Conservation (phyloP, 2,113 vertebrate species). For the Ovis aries region DNA sequence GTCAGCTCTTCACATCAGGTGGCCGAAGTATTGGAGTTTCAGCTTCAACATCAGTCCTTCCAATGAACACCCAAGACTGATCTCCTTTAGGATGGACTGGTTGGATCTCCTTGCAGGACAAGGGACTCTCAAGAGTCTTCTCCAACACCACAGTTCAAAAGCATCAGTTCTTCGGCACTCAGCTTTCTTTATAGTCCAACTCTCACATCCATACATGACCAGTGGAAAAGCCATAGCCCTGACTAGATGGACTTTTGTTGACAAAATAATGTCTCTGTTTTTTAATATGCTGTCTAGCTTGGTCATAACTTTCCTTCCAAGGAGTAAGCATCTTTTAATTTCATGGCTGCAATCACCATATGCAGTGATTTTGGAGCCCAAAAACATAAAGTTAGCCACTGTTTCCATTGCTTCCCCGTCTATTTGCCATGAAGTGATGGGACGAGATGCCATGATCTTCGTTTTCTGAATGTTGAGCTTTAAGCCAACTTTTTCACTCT, state of each 20-base stretch:
- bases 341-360: not conserved
- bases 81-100: not conserved
- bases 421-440: not conserved
- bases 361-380: not conserved
- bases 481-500: not conserved
- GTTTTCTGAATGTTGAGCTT: not conserved
- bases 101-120: not conserved
- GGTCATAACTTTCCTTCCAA: not conserved
- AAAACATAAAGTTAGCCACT: not conserved
- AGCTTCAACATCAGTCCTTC: not conserved
- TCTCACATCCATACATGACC: not conserved
- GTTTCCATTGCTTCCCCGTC: not conserved
- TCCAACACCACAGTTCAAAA: not conserved
- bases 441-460: accelerated
- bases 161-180: accelerated
- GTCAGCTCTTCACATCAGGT: not conserved
- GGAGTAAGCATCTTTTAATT: not conserved
- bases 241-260: not conserved
- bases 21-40: not conserved
- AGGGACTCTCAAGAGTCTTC: not conserved
- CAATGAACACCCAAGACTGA: not conserved
- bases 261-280: not conserved
- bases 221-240: not conserved
- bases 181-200: not conserved
- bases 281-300: not conserved